Evolutionary conservation across 2,113 vertebrate species (phyloP), one percentile per base, ranked within the genome.

Genomic region (Atrichornis clamosus): DNA sequence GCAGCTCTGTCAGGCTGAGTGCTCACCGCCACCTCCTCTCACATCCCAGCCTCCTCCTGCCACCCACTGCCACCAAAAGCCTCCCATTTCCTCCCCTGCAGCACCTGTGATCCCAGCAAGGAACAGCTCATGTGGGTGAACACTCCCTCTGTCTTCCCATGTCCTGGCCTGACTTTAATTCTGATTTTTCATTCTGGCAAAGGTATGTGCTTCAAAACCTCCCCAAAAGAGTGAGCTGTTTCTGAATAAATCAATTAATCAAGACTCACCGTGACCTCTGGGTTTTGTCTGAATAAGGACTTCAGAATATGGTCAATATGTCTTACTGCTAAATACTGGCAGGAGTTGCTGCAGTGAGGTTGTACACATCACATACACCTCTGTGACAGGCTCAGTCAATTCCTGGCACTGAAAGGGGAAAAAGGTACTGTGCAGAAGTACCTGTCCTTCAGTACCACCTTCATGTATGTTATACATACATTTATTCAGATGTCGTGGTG

Each of bases 1-100:
- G 95, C 84, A 42, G 87, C 84, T 94, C 95, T 97, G 94, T 30
- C 95, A 96, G 37, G 64, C 91, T 72, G 82, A 94, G 78, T 7
- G 65, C 39, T 59, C 5, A 0, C 49, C 28, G 33, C 23, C 68
- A 70, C 63, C 89, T 80, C 87, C 83, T 56, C 73, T 53, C 2
- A 47, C 13, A 3, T 33, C 64, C 72, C 84, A 64, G 72, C 87
- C 55, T 70, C 53, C 83, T 92, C 86, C 77, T 19, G 52, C 64
- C 64, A 30, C 67, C 65, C 86, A 28, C 17, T 1, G 3, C 41
- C 13, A 3, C 68, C 14, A 3, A 53, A 92, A 81, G 82, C 50
- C 18, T 6, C 79, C 33, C 73, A 13, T 42, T 80, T 20, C 73
- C 74, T 52, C 58, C 84, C 21, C 72, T 33, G 24, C 26, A 52